A percentile compares a stretch with the other conserved stretches of the same genome.
These are phyloP conservation scores for Loxodonta africana DNA, from an alignment of 2,113 vertebrate species.

Conservation along the genomic window DNA sequence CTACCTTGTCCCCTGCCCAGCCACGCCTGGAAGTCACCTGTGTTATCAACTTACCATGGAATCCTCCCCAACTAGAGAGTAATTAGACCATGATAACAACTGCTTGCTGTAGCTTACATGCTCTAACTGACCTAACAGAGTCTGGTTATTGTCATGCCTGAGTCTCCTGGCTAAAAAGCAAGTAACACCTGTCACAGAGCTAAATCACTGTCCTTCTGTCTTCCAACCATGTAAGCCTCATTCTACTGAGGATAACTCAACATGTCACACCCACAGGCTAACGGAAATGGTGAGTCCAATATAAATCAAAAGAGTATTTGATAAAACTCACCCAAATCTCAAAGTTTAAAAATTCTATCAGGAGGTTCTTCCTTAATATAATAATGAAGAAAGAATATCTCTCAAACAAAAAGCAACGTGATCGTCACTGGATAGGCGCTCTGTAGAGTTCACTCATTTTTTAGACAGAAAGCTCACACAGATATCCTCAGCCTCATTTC, in stretches of 20 bases:
- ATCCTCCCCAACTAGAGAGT: not conserved
- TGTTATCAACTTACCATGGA: not conserved
- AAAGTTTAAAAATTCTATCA: not conserved
- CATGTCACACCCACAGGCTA: not conserved
- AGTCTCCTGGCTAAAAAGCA: not conserved
- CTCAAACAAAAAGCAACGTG: not conserved
- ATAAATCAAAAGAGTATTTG: not conserved
- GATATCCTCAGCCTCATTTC: not conserved
- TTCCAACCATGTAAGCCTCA: not conserved
- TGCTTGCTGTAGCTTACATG: not conserved
- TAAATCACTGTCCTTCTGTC: not conserved
- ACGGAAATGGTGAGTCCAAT: slow-evolving; percentile 23
- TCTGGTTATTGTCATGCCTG: not conserved
- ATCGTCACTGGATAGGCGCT: not conserved
- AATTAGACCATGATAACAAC: not conserved
- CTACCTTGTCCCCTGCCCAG: not conserved
- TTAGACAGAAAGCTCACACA: not conserved
- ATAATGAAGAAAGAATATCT: slow-evolving; percentile 2
- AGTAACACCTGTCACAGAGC: not conserved
- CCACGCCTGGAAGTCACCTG: not conserved
- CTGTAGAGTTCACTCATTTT: not conserved
- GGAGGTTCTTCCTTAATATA: not conserved
- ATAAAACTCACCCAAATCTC: not conserved
- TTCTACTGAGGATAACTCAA: slow-evolving; percentile 14
- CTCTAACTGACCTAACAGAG: not conserved